Evolutionary conservation across 2,888 invertebrate species (phyloP).

Genomic region (Orthonychiurus folsomi): DNA sequence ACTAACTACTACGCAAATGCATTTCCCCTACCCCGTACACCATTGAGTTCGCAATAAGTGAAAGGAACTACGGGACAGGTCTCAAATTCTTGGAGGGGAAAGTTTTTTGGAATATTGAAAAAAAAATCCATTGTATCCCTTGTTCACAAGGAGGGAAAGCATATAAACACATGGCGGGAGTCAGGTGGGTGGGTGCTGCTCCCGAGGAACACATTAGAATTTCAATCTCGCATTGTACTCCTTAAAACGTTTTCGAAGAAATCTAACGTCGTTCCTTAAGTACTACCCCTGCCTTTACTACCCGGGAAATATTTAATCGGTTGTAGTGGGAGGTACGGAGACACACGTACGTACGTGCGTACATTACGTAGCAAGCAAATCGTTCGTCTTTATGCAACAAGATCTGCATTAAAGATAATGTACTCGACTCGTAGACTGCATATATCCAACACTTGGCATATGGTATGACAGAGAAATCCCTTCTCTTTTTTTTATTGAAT

Average conservation of each 20-base stretch:
- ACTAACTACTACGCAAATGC: no score
- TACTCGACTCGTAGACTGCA: neutral
- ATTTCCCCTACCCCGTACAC: neutral
- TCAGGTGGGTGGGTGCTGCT: neutral
- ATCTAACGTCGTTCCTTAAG: no score
- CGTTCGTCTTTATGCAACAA: neutral
- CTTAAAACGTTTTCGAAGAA: neutral
- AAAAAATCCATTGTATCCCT: neutral
- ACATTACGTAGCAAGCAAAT: no score
- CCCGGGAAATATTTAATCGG: neutral
- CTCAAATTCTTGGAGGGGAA: neutral
- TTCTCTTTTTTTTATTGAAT: slow-evolving; percentile 22
- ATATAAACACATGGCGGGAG: neutral
- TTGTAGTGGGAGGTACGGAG: no score
- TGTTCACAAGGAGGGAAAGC: neutral
- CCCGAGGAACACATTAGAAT: neutral
- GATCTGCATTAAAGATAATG: neutral
- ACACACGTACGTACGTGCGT: no score
- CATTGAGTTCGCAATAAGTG: neutral
- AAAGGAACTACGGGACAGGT: neutral
- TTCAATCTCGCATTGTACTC: slow-evolving; percentile 1
- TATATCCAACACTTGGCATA: slow-evolving; percentile 1
- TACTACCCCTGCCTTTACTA: no score
- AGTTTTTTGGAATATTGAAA: neutral
- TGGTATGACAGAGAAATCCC: neutral